Conservation (phyloP, 2,888 invertebrate genomes). For the Drosophila buzzatii region DNA sequence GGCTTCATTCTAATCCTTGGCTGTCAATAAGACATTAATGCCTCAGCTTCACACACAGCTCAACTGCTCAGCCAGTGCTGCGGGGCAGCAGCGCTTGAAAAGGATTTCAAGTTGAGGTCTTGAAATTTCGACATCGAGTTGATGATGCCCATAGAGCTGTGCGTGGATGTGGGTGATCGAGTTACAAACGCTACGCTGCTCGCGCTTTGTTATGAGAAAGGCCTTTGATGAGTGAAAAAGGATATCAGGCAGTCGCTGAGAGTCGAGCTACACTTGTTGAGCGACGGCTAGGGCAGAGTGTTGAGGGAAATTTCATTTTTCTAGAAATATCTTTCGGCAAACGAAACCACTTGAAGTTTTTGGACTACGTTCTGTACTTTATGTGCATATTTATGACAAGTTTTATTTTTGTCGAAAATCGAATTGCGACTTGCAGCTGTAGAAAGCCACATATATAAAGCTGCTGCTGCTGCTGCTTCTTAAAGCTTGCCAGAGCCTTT, state of each 20-base stretch:
- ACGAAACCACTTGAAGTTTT: slow-evolving; percentile 35
- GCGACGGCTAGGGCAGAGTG: slow-evolving; percentile 7
- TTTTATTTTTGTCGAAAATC: slow-evolving; percentile 52
- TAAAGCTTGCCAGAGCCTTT: slow-evolving; percentile 47
- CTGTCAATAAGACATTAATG: slow-evolving; percentile 79
- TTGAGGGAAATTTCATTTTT: slow-evolving; percentile 12
- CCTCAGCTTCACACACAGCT: slow-evolving; percentile 63
- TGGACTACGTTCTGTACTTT: neutral
- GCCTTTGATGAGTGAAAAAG: slow-evolving; percentile 68
- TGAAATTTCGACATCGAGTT: slow-evolving; percentile 24
- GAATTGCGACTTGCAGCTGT: slow-evolving; percentile 57
- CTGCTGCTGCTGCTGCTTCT: slow-evolving; percentile 19
- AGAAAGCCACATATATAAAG: slow-evolving; percentile 11
- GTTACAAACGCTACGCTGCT: slow-evolving; percentile 57
- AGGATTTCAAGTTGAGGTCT: slow-evolving; percentile 32
- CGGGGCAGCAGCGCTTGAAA: slow-evolving; percentile 31
- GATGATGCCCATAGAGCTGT: slow-evolving; percentile 18
- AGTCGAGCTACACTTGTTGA: slow-evolving; percentile 55
- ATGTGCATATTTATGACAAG: slow-evolving; percentile 51
- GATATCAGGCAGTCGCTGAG: slow-evolving; percentile 47
- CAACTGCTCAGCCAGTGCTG: slow-evolving; percentile 33
- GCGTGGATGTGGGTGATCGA: slow-evolving; percentile 58
- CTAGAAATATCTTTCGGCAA: slow-evolving; percentile 22
- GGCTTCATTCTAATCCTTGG: slow-evolving; percentile 73
- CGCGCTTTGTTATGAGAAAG: slow-evolving; percentile 35